A percentile compares a stretch with the other conserved stretches of the same genome.
phyloP scores from a whole-genome alignment of 2,888 invertebrate genomes.

The Eupithecia dodoneata region DNA sequence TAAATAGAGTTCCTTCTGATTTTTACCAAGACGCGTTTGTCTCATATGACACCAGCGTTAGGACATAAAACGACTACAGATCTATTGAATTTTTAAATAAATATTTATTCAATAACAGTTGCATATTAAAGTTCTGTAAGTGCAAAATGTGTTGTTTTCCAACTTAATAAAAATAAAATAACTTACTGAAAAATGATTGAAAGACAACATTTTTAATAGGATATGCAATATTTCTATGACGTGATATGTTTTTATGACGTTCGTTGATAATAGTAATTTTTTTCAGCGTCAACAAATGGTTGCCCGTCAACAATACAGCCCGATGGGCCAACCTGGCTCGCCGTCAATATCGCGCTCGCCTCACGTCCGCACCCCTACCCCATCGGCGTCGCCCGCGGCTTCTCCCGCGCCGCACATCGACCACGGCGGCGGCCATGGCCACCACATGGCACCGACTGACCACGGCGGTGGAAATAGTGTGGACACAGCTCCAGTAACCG shows the following conservation, averaged over 20 bases:
- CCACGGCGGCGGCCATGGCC: constrained; percentile 67
- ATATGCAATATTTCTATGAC: too few relatives aligned
- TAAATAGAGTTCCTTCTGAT: background rate
- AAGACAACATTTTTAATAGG: too few relatives aligned
- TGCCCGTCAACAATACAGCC: constrained; percentile 80
- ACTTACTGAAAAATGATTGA: too few relatives aligned
- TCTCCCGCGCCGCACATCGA: constrained; percentile 69
- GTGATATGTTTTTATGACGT: too few relatives aligned
- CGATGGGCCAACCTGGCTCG: constrained; percentile 83
- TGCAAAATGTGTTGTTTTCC: too few relatives aligned
- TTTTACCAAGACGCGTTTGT: background rate
- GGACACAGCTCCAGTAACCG: constrained; percentile 65
- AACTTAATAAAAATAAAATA: too few relatives aligned
- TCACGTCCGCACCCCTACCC: constrained; percentile 76
- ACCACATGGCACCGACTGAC: constrained; percentile 48
- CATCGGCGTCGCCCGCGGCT: constrained; percentile 72
- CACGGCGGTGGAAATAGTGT: constrained; percentile 28
- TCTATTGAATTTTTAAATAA: background rate
- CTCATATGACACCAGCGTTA: background rate
- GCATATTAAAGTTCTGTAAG: too few relatives aligned
- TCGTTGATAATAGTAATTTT: background rate
- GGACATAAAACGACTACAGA: background rate
- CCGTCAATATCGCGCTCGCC: constrained; percentile 84
- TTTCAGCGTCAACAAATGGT: constrained; percentile 77
- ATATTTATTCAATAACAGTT: too few relatives aligned